phyloP scores from a whole-genome alignment of 2,797 vertebrate genomes.

The Semotilus atromaculatus region DNA sequence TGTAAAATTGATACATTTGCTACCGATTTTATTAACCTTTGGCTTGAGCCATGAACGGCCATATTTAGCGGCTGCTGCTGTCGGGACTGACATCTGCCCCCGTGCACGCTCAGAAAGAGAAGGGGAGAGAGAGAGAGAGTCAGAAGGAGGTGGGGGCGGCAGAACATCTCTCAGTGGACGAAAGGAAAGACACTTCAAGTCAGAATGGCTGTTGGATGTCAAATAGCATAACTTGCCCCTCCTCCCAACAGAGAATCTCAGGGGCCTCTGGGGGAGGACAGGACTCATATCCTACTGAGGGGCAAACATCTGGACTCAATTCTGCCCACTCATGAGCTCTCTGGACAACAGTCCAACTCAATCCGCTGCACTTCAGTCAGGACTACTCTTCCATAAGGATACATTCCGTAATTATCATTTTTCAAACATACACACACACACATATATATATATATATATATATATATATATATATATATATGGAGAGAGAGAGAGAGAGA shows the following conservation, averaged over 20 bases:
- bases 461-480: too few species aligned
- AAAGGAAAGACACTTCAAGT: constrained; percentile 26
- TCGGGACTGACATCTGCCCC: constrained; percentile 66
- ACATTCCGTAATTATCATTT: neutral
- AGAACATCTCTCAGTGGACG: constrained; percentile 21
- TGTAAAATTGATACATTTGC: constrained; percentile 97
- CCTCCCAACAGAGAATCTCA: constrained; percentile 3
- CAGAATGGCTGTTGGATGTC: constrained; percentile 46
- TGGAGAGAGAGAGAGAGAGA: too few species aligned
- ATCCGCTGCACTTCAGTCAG: neutral
- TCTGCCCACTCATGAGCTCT: constrained; percentile 52
- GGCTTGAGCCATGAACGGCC: constrained; percentile 78
- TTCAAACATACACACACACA: too few species aligned
- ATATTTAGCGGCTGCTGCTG: constrained; percentile 62
- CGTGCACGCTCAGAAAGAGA: neutral
- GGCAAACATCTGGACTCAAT: constrained; percentile 68
- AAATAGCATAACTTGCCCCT: constrained; percentile 37
- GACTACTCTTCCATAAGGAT: neutral
- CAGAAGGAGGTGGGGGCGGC: neutral
- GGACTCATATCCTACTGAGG: constrained; percentile 34
- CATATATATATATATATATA: too few species aligned
- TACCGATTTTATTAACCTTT: constrained; percentile 98
- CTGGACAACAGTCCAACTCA: constrained; percentile 56
- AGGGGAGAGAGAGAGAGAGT: neutral
- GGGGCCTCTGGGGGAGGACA: constrained; percentile 31